Conservation (phyloP, 2,113 vertebrate species). For the Arizona elegans region DNA sequence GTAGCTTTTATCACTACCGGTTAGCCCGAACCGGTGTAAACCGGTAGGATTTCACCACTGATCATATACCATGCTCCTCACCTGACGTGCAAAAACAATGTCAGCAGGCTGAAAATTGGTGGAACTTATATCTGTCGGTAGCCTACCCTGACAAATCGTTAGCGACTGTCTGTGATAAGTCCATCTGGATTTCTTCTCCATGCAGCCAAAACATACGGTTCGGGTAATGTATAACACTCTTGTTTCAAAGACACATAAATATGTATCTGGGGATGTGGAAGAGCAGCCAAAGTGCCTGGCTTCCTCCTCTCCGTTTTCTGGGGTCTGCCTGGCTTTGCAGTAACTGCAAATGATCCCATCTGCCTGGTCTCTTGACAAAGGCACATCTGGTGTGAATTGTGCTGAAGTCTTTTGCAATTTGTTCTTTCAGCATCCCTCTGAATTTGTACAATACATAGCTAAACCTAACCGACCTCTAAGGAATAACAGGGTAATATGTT, state of each 20-base stretch:
- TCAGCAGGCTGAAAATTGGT: constrained; percentile 26
- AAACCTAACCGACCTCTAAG: background rate
- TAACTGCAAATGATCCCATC: background rate
- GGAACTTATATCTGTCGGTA: constrained; percentile 16
- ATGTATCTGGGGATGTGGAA: constrained; percentile 11
- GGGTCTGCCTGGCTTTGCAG: background rate
- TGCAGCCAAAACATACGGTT: constrained; percentile 10
- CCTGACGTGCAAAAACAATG: constrained; percentile 18
- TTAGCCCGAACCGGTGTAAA: too few relatives aligned
- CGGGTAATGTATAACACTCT: background rate
- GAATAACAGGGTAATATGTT: constrained; percentile 10
- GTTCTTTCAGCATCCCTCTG: background rate
- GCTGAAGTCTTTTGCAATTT: constrained; percentile 10
- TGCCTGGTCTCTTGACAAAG: constrained; percentile 11
- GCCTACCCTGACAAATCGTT: constrained; percentile 32
- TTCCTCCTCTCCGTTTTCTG: constrained; percentile 10
- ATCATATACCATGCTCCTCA: background rate
- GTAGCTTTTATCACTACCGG: too few relatives aligned
- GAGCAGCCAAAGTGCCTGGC: background rate
- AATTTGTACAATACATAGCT: background rate
- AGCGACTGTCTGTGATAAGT: constrained; percentile 2
- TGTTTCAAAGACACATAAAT: constrained; percentile 14
- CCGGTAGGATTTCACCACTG: too few relatives aligned
- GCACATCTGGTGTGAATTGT: background rate
- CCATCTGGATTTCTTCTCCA: background rate